Evolutionary conservation across 2,888 invertebrate genomes (phyloP).

Genomic region (Cantharis rufa): DNA sequence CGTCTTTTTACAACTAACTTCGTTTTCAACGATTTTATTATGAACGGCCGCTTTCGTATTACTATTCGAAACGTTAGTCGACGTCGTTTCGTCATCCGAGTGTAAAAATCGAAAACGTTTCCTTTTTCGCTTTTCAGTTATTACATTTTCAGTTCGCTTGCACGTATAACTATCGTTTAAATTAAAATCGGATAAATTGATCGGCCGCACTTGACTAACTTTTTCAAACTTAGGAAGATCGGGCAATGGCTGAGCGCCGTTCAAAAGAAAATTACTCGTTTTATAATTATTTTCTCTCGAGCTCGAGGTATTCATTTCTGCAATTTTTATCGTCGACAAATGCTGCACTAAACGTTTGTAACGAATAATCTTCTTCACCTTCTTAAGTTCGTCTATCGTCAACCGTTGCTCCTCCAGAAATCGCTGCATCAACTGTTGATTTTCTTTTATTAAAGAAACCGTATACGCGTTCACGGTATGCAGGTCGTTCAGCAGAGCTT

Average conservation of each 20-base stretch:
- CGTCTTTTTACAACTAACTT: slow-evolving; percentile 5
- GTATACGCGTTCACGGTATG: slow-evolving; percentile 17
- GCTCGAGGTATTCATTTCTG: not conserved
- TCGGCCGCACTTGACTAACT: not conserved
- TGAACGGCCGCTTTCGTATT: not conserved
- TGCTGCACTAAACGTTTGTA: slow-evolving; percentile 31
- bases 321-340: slow-evolving; percentile 9
- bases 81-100: slow-evolving; percentile 30
- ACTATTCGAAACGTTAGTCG: not conserved
- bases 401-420: slow-evolving; percentile 30
- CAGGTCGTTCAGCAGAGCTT: slow-evolving; percentile 18
- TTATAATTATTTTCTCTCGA: not conserved
- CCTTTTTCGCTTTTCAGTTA: slow-evolving; percentile 18
- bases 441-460: slow-evolving; percentile 17
- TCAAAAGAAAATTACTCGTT: not conserved
- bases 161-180: not conserved
- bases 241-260: not conserved
- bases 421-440: slow-evolving; percentile 28
- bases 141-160: not conserved
- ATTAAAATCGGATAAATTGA: not conserved
- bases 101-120: slow-evolving; percentile 34
- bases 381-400: slow-evolving; percentile 26
- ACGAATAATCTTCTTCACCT: slow-evolving; percentile 32
- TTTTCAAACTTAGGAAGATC: not conserved
- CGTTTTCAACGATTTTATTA: not conserved